Base-by-base conservation (phyloP, 2,888 invertebrate species). In the Polydrusus tereticollis region DNA sequence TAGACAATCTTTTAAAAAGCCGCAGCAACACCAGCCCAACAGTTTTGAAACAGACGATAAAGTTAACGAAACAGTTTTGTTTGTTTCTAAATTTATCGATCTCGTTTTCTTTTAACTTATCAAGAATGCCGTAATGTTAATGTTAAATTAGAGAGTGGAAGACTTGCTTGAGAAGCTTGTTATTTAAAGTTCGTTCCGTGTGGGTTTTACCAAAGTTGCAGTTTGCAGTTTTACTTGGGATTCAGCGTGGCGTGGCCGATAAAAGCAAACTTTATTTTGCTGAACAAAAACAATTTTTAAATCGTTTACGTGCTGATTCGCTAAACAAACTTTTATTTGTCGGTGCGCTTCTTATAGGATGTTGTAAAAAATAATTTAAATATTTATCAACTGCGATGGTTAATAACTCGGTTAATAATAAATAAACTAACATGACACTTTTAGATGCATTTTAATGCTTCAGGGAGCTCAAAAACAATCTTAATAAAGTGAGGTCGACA, bases 111-210 rank as follows among this genome's bases (percentile, higher is more conserved):
- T 47, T 47, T 10, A 55, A 55, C 52, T 55, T 55, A 29, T 29
- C 52, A 55, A 29, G 52, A 55, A 55, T 55, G 52, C 52, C 52
- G 14, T 55, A 55, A 55, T 55, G 52, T 55, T n/a, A n/a, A n/a
- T n/a, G n/a, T n/a, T n/a, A n/a, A 55, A 55, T 55, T 55, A 55
- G 52, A 52, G 29, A 52, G 26, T 52, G 4, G 29, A 55, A 55
- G 52, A 55, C 26, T 29, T 55, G 52, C 52, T 29, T 16, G 52
- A 55, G 16, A 16, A 55, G 52, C 52, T 33, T 55, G 29, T 55
- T 55, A 55, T 55, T 55, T 55, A 29, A 55, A 55, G 29, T 55
- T 29, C 29, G 52, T 55, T 55, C 10, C 29, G 29, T 55, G 52
- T 55, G 12, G 29, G 29, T 55, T 55, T 55, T 55, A 55, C 29